Percentiles rank a stretch among this genome's conserved stretches.
These are phyloP conservation scores for Julus scanicus DNA, from an alignment of 2,888 invertebrate species.

Conservation along the genomic window DNA sequence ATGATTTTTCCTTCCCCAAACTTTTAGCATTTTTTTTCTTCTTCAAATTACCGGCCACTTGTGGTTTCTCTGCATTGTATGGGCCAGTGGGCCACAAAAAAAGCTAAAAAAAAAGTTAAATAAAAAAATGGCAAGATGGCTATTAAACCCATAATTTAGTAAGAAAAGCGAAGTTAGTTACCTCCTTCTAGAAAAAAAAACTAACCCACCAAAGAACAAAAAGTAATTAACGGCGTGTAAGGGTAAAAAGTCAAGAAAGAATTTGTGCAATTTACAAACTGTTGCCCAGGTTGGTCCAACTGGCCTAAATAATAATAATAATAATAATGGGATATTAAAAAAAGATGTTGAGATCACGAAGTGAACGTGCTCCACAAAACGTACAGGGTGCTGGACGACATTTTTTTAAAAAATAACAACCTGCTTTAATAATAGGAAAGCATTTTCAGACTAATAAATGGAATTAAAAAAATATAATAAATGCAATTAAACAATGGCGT, in stretches of 20 bases:
- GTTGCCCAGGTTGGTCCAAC: constrained; percentile 33
- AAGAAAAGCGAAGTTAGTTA: constrained; percentile 25
- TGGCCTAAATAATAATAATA: constrained; percentile 29
- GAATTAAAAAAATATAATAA: no score
- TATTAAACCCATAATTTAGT: constrained; percentile 19
- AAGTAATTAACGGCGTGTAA: constrained; percentile 22
- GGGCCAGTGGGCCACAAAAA: constrained; percentile 33
- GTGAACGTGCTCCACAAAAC: neutral
- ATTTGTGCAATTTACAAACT: constrained; percentile 6
- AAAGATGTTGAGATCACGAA: constrained; percentile 8
- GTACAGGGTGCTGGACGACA: neutral
- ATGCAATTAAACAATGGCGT: no score
- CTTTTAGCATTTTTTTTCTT: neutral
- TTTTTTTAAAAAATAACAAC: neutral
- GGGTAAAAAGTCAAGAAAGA: constrained; percentile 23
- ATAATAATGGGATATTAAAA: constrained; percentile 21
- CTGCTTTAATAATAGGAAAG: neutral
- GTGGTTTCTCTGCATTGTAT: constrained; percentile 5
- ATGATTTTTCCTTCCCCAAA: constrained; percentile 14
- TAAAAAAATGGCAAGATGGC: neutral
- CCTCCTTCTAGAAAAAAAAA: neutral
- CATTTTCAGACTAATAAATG: no score
- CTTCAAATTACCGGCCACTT: constrained; percentile 31
- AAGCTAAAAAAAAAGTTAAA: neutral
- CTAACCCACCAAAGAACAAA: neutral